phyloP scores from a whole-genome alignment of 2,888 invertebrate genomes.

The Epistrophe grossulariae region DNA sequence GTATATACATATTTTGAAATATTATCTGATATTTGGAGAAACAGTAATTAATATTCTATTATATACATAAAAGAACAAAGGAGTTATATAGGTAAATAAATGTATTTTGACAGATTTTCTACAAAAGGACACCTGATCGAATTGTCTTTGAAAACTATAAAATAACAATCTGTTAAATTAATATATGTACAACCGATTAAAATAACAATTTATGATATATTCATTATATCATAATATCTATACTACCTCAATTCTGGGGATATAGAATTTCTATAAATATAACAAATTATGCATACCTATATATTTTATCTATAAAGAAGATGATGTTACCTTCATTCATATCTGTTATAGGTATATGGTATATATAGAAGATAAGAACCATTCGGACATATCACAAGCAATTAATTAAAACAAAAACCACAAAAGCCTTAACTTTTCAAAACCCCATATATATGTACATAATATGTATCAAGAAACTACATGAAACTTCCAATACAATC shows the following conservation, averaged over 20 bases:
- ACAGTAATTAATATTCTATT: background rate
- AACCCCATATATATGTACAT: conserved; percentile 3
- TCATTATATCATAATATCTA: background rate
- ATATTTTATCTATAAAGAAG: background rate
- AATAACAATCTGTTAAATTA: background rate
- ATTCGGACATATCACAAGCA: conserved; percentile 28
- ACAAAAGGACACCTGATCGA: conserved; percentile 17
- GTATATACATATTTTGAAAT: background rate
- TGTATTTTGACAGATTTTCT: background rate
- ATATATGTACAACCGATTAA: conserved; percentile 12
- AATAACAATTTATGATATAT: conserved; percentile 17
- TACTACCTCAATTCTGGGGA: background rate
- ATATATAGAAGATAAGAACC: background rate
- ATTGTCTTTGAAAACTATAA: background rate
- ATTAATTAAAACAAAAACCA: conserved; percentile 37
- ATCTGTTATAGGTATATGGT: no score
- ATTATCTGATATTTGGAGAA: background rate
- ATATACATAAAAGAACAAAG: background rate
- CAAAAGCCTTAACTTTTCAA: conserved; percentile 10
- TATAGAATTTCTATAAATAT: background rate
- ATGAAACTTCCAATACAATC: background rate
- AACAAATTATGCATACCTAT: background rate
- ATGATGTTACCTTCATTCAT: background rate
- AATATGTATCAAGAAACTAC: background rate
- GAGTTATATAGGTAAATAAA: background rate